Base-by-base conservation (phyloP, 2,113 vertebrate genomes). In the Anthoscopus minutus region DNA sequence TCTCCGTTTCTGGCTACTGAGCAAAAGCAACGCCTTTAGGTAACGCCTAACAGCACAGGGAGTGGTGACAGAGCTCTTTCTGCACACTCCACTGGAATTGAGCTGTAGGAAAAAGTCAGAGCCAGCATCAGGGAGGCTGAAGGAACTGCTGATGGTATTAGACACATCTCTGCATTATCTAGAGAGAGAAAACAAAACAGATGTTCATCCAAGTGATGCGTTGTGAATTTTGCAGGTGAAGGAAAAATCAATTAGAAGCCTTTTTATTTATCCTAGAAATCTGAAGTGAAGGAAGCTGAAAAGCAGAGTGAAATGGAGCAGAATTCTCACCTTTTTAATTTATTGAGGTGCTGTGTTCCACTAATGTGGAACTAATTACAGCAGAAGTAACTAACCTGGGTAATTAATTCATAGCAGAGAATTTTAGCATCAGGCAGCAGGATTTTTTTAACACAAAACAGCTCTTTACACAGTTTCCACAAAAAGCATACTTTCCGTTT, bases 291-390 rank as follows among this genome's bases (percentile, higher is more conserved):
- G 38, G 13, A 87, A 79, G 25, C 18, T 61, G 58, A 60, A 92
- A 89, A 78, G 21, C 53, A 86, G 17, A 87, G 22, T 57, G 15
- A 16, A 61, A 81, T 44, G 17, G 22, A 44, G 24, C 17, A 86
- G 53, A 83, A 89, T 62, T 86, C 51, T 87, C 45, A 88, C 47
- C 13, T 62, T 61, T 93, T 92, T 88, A 64, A 94, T 93, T 94
- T 93, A 62, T n/a, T 89, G 44, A 89, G 45, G n/a, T 56, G 61
- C 69, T 60, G 53, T 28, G 4, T 89, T 92, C 57, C 48, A 57
- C 44, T 88, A 91, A 89, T 76, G 61, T 42, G 69, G 60, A 96
- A 84, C 58, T 95, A 93, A 91, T 91, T 92, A 70, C 64, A 86
- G 69, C 65, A 92, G 71, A 86, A 89, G 47, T 53, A 91, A 70